phyloP scores from a whole-genome alignment of 2,797 vertebrate genomes.

The Varecia variegata region DNA sequence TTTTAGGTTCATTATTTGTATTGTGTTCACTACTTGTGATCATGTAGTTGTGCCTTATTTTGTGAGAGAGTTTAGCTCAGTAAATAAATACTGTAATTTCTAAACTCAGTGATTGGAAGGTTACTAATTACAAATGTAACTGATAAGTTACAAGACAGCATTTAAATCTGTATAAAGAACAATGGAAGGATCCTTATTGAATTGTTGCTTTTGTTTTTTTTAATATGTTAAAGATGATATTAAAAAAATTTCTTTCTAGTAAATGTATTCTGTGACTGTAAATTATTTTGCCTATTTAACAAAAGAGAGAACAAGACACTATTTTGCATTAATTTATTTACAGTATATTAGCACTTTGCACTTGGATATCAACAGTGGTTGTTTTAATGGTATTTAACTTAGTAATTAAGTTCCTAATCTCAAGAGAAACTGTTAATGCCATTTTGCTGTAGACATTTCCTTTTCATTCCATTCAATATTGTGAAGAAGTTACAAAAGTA shows the following conservation, averaged over 20 bases:
- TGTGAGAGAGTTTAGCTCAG: constrained; percentile 83
- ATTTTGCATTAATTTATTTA: constrained; percentile 40
- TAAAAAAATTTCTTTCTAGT: constrained; percentile 92
- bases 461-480: constrained; percentile 33
- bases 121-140: constrained; percentile 74
- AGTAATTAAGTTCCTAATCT: constrained; percentile 46
- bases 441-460: constrained; percentile 19
- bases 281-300: constrained; percentile 51
- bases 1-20: constrained; percentile 81
- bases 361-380: neutral
- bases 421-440: constrained; percentile 16
- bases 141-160: constrained; percentile 72
- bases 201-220: constrained; percentile 90
- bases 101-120: constrained; percentile 79
- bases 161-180: constrained; percentile 78
- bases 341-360: constrained; percentile 1
- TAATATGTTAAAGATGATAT: constrained; percentile 88
- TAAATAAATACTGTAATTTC: constrained; percentile 83
- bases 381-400: constrained; percentile 3
- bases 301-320: neutral
- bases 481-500: constrained; percentile 41
- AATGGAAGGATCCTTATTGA: constrained; percentile 85
- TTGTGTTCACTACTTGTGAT: constrained; percentile 86
- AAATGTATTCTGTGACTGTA: constrained; percentile 73
- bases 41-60: constrained; percentile 92